Percentiles rank a stretch among this genome's conserved stretches.
These are phyloP conservation scores for Dysidea cf. avara DNA, from an alignment of 37 sponge, comb jelly and placozoan species.

Conservation along the genomic window DNA sequence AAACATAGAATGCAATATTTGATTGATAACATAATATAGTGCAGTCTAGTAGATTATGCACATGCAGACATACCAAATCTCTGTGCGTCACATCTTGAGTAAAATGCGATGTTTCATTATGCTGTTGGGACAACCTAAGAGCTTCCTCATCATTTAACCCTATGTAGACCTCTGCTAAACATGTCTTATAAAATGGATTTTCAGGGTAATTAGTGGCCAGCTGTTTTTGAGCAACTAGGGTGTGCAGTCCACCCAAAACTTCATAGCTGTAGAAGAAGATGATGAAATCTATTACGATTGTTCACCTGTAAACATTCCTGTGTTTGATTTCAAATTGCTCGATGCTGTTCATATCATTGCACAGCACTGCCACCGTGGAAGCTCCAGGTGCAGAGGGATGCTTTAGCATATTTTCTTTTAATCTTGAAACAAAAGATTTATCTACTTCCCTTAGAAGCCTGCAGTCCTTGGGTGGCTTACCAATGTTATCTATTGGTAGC, in stretches of 20 bases:
- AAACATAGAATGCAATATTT: too few relatives aligned
- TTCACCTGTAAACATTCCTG: slow-evolving; percentile 39
- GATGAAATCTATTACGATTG: too few relatives aligned
- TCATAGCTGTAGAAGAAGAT: too few relatives aligned
- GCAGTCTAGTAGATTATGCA: too few relatives aligned
- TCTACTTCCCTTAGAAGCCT: slow-evolving; percentile 32
- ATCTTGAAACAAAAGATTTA: neutral
- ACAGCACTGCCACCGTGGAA: too few relatives aligned
- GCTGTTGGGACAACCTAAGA: slow-evolving; percentile 9
- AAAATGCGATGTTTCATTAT: slow-evolving; percentile 28
- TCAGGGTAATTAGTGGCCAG: slow-evolving; percentile 20
- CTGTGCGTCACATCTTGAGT: slow-evolving; percentile 30
- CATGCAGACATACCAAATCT: slow-evolving; percentile 15
- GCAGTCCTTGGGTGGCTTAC: neutral
- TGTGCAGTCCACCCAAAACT: slow-evolving; percentile 51
- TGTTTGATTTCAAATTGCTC: slow-evolving; percentile 16
- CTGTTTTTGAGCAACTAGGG: neutral
- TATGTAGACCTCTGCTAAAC: slow-evolving; percentile 16
- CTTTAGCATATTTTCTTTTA: too few relatives aligned
- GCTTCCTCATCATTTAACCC: slow-evolving; percentile 35
- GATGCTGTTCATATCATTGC: slow-evolving; percentile 14
- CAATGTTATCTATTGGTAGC: slow-evolving; percentile 5
- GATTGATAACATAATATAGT: too few relatives aligned
- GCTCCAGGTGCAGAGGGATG: too few relatives aligned
- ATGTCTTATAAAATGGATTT: neutral